Conservation (phyloP, 2,888 invertebrate species). For the Podotricha telesiphe region DNA sequence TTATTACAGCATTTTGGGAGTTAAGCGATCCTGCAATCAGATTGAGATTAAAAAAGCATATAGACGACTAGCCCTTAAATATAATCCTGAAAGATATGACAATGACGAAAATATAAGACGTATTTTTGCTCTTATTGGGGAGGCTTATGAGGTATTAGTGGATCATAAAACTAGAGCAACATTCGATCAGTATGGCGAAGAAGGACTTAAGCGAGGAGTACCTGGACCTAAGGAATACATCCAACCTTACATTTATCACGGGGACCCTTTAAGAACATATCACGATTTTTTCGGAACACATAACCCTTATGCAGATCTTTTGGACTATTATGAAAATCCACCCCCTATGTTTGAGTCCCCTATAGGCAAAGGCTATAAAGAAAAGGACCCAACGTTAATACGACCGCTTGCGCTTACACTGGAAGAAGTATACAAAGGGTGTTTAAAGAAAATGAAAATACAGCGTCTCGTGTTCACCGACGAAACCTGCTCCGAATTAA, state of each 20-base stretch:
- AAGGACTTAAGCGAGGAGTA: conserved; percentile 92
- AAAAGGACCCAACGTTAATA: conserved; percentile 81
- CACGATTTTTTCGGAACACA: conserved; percentile 92
- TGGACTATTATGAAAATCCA: conserved; percentile 86
- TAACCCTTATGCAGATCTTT: conserved; percentile 91
- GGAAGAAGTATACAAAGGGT: conserved; percentile 87
- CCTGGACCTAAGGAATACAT: conserved; percentile 87
- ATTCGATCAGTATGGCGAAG: conserved; percentile 95
- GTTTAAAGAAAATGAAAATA: conserved; percentile 93
- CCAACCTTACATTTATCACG: conserved; percentile 91
- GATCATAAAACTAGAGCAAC: conserved; percentile 87
- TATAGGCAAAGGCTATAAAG: conserved; percentile 85
- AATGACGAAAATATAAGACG: conserved; percentile 74
- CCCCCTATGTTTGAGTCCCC: conserved; percentile 85
- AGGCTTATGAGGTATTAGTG: conserved; percentile 91
- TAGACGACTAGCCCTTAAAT: conserved; percentile 81
- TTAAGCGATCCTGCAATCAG: conserved; percentile 86
- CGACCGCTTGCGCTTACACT: conserved; percentile 78
- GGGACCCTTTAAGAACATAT: conserved; percentile 89
- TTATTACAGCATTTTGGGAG: conserved; percentile 90
- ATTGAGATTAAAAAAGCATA: conserved; percentile 89
- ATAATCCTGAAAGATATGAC: conserved; percentile 83
- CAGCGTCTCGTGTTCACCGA: conserved; percentile 87
- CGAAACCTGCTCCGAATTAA: conserved; percentile 84
- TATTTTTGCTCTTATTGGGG: conserved; percentile 86